A percentile compares a stretch with the other conserved stretches of the same genome.
Conservation (phyloP, 2,113 vertebrate species). For the Tragelaphus strepsiceros region DNA sequence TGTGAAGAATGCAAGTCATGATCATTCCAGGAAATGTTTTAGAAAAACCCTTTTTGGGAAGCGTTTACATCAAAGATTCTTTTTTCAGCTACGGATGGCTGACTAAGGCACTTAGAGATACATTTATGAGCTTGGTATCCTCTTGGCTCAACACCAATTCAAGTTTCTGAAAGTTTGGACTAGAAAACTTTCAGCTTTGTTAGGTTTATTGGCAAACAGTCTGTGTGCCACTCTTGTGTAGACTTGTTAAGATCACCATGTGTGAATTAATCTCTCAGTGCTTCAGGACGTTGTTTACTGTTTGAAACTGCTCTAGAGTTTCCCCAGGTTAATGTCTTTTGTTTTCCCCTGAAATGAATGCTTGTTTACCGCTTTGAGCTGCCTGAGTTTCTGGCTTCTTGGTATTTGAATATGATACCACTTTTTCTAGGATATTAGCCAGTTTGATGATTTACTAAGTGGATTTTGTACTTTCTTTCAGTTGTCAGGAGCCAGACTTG, state of each 20-base stretch:
- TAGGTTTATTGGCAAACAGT: neutral
- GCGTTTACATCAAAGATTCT: neutral
- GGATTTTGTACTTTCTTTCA: slow-evolving; percentile 70
- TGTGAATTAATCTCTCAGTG: neutral
- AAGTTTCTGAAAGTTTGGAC: neutral
- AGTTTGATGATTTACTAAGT: neutral
- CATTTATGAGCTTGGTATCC: neutral
- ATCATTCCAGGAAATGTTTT: neutral
- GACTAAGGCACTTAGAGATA: neutral
- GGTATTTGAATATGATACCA: neutral
- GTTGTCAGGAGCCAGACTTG: slow-evolving; percentile 87
- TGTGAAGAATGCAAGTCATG: neutral
- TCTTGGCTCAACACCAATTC: neutral
- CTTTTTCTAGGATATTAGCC: neutral
- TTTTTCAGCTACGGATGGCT: neutral
- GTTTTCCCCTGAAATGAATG: neutral
- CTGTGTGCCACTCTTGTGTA: neutral
- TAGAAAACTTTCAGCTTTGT: neutral
- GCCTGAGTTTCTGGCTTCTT: neutral
- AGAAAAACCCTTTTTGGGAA: neutral
- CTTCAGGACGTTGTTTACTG: neutral
- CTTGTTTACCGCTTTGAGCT: neutral
- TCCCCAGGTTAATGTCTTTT: neutral
- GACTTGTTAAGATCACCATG: neutral
- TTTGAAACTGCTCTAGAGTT: neutral